Conservation (phyloP, 2,113 vertebrate species). For the Dasyornis broadbenti region DNA sequence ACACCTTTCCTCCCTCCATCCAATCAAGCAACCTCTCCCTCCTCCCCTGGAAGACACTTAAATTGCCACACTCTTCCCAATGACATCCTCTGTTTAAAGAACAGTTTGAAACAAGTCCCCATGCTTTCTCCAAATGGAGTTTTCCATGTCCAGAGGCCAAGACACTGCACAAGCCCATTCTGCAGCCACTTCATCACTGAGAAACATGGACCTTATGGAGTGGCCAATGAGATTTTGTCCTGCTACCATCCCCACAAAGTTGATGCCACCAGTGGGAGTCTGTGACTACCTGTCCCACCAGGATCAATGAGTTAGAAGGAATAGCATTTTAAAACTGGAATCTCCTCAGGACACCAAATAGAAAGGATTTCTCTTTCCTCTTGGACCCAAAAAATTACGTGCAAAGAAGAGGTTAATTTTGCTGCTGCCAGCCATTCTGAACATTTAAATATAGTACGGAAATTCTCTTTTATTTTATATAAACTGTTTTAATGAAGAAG, state of each 20-base stretch:
- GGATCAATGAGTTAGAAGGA: neutral
- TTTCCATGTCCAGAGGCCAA: neutral
- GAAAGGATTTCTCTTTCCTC: neutral
- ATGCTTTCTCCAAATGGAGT: neutral
- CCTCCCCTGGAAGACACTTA: neutral
- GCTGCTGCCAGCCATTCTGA: neutral
- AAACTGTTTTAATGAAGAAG: constrained; percentile 7
- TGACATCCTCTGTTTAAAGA: neutral
- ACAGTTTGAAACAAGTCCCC: neutral
- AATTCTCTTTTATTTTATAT: constrained; percentile 22
- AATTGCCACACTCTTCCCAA: neutral
- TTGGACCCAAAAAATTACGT: neutral
- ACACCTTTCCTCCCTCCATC: neutral
- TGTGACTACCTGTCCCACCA: neutral
- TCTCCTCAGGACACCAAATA: neutral
- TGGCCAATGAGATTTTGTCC: neutral
- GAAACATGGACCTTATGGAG: neutral
- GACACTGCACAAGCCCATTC: neutral
- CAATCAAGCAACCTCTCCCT: neutral
- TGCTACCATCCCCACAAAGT: rapidly evolving
- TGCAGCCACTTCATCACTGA: neutral
- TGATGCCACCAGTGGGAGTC: neutral
- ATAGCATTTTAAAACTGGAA: neutral
- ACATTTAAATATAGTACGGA: neutral
- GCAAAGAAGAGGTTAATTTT: neutral